Conservation (phyloP, 2,797 vertebrate genomes). For the Bothrops alternatus region DNA sequence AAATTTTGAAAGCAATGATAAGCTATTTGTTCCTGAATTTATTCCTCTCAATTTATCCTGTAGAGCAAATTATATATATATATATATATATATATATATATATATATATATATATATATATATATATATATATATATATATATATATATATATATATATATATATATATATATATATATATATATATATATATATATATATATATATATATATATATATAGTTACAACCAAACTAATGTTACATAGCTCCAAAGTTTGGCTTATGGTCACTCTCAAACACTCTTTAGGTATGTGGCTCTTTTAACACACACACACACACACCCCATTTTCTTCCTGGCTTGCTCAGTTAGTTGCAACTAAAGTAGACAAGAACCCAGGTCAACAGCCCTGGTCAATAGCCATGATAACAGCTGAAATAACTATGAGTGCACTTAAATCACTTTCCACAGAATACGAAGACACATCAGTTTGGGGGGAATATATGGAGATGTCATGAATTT, state of each 20-base stretch:
- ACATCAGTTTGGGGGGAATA: not conserved
- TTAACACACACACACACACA: too few relatives aligned
- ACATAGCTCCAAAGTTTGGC: not conserved
- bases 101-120: not conserved
- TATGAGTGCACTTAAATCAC: not conserved
- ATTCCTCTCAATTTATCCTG: not conserved
- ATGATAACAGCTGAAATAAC: not conserved
- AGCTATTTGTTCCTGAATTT: not conserved
- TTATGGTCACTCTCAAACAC: not conserved
- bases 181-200: not conserved
- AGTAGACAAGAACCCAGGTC: not conserved
- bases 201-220: not conserved
- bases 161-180: not conserved
- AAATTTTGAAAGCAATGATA: not conserved
- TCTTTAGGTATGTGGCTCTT: not conserved
- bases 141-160: not conserved
- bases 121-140: not conserved
- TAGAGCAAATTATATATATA: not conserved
- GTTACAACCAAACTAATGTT: not conserved
- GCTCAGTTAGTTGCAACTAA: not conserved
- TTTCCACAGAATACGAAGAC: not conserved
- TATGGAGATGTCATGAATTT: not conserved
- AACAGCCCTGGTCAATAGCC: not conserved
- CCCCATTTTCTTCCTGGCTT: not conserved
- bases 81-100: not conserved